A percentile compares a stretch with the other conserved stretches of the same genome.
Conservation (phyloP, 1,140 invertebrate genomes). For the Drosophila ficusphila region DNA sequence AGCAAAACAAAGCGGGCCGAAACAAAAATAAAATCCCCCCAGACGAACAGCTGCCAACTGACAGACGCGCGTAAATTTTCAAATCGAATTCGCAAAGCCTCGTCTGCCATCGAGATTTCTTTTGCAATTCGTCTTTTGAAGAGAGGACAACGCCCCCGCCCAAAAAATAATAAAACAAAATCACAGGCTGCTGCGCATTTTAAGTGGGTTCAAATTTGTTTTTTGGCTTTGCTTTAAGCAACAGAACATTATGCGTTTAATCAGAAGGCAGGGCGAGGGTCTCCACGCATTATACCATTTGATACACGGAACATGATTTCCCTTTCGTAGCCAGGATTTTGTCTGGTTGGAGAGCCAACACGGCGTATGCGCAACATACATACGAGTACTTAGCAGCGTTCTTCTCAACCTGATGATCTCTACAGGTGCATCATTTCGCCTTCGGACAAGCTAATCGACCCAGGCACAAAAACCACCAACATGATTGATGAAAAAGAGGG, state of each 20-base stretch:
- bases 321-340: too few relatives aligned
- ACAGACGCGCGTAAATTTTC: conserved; percentile 62
- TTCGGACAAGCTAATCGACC: conserved; percentile 23
- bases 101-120: conserved; percentile 43
- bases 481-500: conserved; percentile 39
- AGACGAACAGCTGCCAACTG: conserved; percentile 35
- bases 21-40: conserved; percentile 25
- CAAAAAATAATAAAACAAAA: not conserved
- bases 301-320: too few relatives aligned
- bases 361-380: conserved; percentile 27
- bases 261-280: too few relatives aligned
- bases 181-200: conserved; percentile 4
- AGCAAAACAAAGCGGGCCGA: conserved; percentile 26
- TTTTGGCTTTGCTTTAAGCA: too few relatives aligned
- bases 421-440: conserved; percentile 21
- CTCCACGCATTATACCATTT: too few relatives aligned
- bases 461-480: conserved; percentile 6
- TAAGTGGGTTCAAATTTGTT: not conserved
- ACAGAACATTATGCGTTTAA: too few relatives aligned
- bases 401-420: conserved; percentile 1
- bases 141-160: conserved; percentile 18
- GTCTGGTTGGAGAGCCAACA: too few relatives aligned
- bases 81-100: conserved; percentile 53
- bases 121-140: conserved; percentile 21
- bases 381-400: conserved; percentile 19